Evolutionary conservation across 1,140 invertebrate genomes (phyloP).

Genomic region (Eubasilissa regina): DNA sequence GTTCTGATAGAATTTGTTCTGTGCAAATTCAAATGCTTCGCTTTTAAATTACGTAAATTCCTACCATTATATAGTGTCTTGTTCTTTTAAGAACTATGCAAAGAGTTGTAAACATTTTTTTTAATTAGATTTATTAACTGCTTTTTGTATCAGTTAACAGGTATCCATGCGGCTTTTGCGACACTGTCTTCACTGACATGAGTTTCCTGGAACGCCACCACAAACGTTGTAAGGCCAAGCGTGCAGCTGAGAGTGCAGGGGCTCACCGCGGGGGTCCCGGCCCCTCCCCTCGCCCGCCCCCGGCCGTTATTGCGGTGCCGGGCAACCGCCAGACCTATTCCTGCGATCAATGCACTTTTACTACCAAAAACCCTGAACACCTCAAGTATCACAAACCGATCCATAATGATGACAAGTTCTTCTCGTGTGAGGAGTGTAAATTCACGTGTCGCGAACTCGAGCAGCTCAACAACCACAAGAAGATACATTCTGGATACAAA

Average conservation of each 20-base stretch:
- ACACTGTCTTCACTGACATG: constrained; percentile 49
- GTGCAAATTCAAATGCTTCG: no score
- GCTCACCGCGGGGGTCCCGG: background rate
- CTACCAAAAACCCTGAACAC: constrained; percentile 52
- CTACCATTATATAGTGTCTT: no score
- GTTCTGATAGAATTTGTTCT: no score
- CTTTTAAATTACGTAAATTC: no score
- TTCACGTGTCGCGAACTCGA: constrained; percentile 41
- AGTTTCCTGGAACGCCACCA: constrained; percentile 50
- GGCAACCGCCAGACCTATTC: constrained; percentile 26
- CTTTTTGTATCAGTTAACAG: constrained; percentile 40
- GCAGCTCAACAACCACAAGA: constrained; percentile 42
- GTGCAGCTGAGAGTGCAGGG: constrained; percentile 22
- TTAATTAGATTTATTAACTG: no score
- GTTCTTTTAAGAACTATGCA: no score
- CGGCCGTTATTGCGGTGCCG: background rate
- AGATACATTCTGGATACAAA: constrained; percentile 39
- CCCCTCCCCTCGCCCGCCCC: background rate
- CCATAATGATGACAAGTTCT: constrained; percentile 44
- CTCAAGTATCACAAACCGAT: constrained; percentile 47
- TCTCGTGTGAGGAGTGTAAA: constrained; percentile 47
- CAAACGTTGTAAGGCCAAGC: constrained; percentile 50
- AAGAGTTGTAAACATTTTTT: no score
- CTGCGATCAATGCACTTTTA: constrained; percentile 46
- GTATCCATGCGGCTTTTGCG: constrained; percentile 49